These are phyloP conservation scores for Andricus quercusramuli DNA, from an alignment of 2,888 invertebrate genomes.

Conservation along the genomic window DNA sequence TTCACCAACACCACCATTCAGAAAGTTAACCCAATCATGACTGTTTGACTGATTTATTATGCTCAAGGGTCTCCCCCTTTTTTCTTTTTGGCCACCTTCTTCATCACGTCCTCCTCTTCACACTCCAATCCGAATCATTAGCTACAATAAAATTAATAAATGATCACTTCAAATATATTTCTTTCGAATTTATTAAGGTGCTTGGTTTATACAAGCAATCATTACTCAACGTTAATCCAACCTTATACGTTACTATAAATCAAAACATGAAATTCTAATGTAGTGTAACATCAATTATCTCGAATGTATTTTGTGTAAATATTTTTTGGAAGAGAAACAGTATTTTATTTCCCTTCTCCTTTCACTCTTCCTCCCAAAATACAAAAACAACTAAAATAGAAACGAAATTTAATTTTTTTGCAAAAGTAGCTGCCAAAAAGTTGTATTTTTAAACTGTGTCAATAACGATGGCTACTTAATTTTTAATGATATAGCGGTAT, in stretches of 20 bases:
- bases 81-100: not conserved
- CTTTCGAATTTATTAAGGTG: constrained; percentile 31
- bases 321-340: too few species aligned
- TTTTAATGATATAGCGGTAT: too few species aligned
- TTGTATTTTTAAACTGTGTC: too few species aligned
- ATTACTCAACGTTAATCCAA: constrained; percentile 7
- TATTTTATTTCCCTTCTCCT: too few species aligned
- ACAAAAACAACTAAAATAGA: too few species aligned
- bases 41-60: constrained; percentile 4
- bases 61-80: not conserved
- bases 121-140: constrained; percentile 20
- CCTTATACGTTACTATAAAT: not conserved
- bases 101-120: constrained; percentile 26
- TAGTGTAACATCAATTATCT: too few species aligned
- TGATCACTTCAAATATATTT: constrained; percentile 37
- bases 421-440: too few species aligned
- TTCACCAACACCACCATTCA: constrained; percentile 28
- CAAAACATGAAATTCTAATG: not conserved
- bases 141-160: constrained; percentile 38
- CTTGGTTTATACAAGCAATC: constrained; percentile 1
- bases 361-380: too few species aligned
- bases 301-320: too few species aligned
- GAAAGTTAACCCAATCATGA: not conserved
- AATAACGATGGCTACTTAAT: too few species aligned
- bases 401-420: too few species aligned